Evolutionary conservation across 2,888 invertebrate genomes (phyloP), one percentile per base, ranked within the genome.

Genomic region (Leptopterna dolabrata): DNA sequence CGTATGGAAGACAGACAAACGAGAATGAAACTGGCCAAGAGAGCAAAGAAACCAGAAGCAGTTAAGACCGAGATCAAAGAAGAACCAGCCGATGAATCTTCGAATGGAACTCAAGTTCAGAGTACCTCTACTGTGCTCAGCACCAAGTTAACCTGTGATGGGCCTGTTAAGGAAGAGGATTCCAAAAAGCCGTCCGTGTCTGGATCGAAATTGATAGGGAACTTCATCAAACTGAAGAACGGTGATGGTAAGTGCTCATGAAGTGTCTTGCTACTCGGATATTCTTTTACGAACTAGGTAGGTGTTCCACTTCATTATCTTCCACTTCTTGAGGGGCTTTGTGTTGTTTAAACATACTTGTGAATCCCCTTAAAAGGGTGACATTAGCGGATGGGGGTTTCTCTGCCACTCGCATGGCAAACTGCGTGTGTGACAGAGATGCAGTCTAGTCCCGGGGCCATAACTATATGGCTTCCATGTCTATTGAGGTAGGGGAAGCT

Each of bases 1-100:
- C 94, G 94, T 90, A 95, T 96, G 92, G 94, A 95, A 89, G 93
- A 94, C 81, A 93, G 96, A 76, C 93, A 95, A 86, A 94, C 94
- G 55, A 94, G 93, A 90, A 93, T 94, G 87, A 96, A 96, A 91
- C 93, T 93, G 0, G 93, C 93, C 76, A 97, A 96, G 91, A 95
- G 95, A 90, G 92, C 92, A 43, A 93, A 93, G 90, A 91, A 92
- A 88, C 11, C 29, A 13, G 85, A 85, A 27, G 41, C 29, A 14
- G 91, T 88, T 45, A 89, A 87, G 89, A 88, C 86, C 88, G 89
- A 83, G 89, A 89, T 71, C 13, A 83, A 88, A 30, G 86, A 88
- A 55, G 88, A 88, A 43, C 84, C 78, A 14, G 29, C 29, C 63
- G 85, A 86, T n/a, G 83, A 81, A 41, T 24, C 9, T 29, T 76